Conservation (phyloP, 2,113 vertebrate genomes). For the Ochotona princeps region DNA sequence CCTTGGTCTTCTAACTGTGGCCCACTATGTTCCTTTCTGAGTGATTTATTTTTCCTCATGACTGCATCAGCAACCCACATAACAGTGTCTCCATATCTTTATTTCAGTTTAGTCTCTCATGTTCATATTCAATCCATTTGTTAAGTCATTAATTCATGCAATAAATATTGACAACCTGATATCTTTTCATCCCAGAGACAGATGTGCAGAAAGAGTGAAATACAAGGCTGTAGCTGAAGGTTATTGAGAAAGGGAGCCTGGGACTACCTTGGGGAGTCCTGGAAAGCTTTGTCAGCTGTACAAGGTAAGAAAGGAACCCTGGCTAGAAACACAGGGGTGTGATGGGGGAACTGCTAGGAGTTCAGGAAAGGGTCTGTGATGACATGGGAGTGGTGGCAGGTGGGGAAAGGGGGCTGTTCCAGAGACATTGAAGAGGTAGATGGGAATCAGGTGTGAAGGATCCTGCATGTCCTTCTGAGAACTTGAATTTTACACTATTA, state of each 20-base stretch:
- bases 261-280: neutral
- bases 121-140: neutral
- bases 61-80: neutral
- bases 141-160: neutral
- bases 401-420: neutral
- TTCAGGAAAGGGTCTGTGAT: neutral
- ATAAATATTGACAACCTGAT: neutral
- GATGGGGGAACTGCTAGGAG: neutral
- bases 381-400: fast-evolving
- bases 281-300: neutral
- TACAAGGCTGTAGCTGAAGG: neutral
- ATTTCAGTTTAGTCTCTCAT: neutral
- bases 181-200: neutral
- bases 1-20: neutral
- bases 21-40: neutral
- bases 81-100: neutral
- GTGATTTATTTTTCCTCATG: neutral
- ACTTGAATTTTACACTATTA: neutral
- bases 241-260: neutral
- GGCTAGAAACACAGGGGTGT: neutral
- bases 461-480: neutral
- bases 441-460: neutral
- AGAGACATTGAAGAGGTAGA: neutral
- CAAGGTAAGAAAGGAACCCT: neutral
- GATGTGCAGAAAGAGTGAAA: neutral